Conservation (phyloP, 2,888 invertebrate genomes). For the Phania funesta region DNA sequence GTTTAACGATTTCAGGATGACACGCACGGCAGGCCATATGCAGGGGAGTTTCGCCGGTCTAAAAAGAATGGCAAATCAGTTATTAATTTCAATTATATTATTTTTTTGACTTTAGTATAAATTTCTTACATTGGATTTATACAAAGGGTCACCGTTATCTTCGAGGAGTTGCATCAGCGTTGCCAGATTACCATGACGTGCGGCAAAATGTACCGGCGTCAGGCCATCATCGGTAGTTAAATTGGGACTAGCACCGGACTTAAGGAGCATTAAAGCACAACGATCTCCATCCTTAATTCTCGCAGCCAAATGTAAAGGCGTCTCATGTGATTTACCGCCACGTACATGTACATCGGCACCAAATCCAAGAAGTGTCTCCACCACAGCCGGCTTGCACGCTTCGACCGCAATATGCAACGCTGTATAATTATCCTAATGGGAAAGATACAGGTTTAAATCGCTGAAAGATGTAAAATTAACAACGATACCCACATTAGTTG, state of each 20-base stretch:
- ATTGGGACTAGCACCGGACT: constrained; percentile 98
- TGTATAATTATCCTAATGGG: constrained; percentile 94
- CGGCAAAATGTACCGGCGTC: constrained; percentile 98
- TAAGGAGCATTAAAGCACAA: constrained; percentile 97
- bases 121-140: constrained; percentile 90
- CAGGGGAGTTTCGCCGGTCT: constrained; percentile 97
- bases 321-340: constrained; percentile 93
- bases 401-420: constrained; percentile 98
- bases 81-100: background rate
- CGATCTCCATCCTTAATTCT: constrained; percentile 93
- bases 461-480: background rate
- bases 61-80: constrained; percentile 33
- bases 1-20: constrained; percentile 91
- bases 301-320: constrained; percentile 98
- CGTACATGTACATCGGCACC: constrained; percentile 98
- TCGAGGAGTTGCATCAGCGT: constrained; percentile 92
- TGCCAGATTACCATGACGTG: constrained; percentile 93
- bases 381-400: constrained; percentile 95
- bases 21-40: constrained; percentile 95
- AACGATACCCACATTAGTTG: constrained; percentile 88
- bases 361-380: constrained; percentile 96
- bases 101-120: background rate
- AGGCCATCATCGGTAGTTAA: constrained; percentile 97
- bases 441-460: background rate
- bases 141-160: constrained; percentile 96